These are phyloP conservation scores for Trichonephila clavata DNA, from an alignment of 1,140 invertebrate genomes.

Conservation along the genomic window DNA sequence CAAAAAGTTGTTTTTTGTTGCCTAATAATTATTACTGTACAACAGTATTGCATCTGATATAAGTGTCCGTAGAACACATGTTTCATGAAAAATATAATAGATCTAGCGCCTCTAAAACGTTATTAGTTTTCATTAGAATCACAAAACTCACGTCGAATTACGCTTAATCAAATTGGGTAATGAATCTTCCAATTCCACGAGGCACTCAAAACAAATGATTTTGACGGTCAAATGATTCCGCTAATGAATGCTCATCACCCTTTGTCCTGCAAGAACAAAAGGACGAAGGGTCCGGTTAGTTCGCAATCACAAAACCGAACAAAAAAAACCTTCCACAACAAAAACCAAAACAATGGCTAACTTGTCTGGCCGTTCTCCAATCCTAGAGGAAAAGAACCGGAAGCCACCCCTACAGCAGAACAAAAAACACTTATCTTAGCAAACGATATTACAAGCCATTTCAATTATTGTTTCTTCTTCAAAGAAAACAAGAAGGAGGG, in stretches of 20 bases:
- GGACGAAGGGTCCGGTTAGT: constrained; percentile 1
- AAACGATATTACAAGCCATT: constrained; percentile 57
- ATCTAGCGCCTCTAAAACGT: too few species aligned
- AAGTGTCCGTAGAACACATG: too few species aligned
- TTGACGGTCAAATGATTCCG: constrained; percentile 5
- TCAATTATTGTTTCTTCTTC: constrained; percentile 52
- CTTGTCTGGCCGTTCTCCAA: constrained; percentile 59
- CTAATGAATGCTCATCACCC: constrained; percentile 47
- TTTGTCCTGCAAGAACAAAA: constrained; percentile 32
- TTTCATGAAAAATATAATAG: too few species aligned
- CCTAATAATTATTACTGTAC: too few species aligned
- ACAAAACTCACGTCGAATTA: neutral
- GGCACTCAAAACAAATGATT: neutral
- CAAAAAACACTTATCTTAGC: constrained; percentile 2
- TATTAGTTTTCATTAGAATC: neutral
- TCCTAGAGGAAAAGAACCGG: constrained; percentile 18
- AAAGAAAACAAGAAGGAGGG: neutral
- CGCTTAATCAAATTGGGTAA: neutral
- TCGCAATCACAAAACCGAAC: neutral
- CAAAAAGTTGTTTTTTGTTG: too few species aligned
- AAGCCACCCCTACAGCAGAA: neutral
- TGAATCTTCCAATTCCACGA: neutral
- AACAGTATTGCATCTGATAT: too few species aligned
- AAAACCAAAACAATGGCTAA: neutral
- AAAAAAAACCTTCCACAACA: neutral